Percentiles rank a stretch among this genome's conserved stretches.
Conservation (phyloP, 2,113 vertebrate genomes). For the Dolichotis patagonum region DNA sequence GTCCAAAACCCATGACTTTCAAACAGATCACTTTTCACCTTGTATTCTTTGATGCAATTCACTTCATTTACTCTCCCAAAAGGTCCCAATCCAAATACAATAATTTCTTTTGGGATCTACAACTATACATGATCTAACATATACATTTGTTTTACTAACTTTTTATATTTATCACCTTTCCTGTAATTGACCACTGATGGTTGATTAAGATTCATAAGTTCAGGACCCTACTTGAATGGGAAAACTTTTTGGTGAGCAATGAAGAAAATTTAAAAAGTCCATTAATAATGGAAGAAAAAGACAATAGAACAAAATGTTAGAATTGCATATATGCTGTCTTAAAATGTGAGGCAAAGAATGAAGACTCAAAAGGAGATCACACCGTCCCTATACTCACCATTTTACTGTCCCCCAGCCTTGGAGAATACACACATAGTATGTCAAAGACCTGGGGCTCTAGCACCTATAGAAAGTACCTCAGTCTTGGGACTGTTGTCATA, state of each 20-base stretch:
- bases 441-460: background rate
- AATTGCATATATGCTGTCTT: background rate
- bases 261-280: background rate
- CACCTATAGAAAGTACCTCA: background rate
- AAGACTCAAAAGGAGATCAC: background rate
- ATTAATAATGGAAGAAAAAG: background rate
- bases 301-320: background rate
- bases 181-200: background rate
- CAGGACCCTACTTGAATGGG: background rate
- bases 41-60: background rate
- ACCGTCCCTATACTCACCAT: fast-evolving
- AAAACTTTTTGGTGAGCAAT: background rate
- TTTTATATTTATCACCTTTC: background rate
- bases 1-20: constrained; percentile 30
- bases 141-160: background rate
- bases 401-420: background rate
- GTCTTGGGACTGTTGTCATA: background rate
- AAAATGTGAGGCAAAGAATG: background rate
- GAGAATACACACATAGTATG: background rate
- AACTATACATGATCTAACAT: background rate
- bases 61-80: background rate
- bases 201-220: constrained; percentile 8
- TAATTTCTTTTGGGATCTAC: background rate
- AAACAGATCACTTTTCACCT: background rate
- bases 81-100: background rate